Base-by-base conservation (phyloP, 2,888 invertebrate genomes). In the Epinotia brunnichana region DNA sequence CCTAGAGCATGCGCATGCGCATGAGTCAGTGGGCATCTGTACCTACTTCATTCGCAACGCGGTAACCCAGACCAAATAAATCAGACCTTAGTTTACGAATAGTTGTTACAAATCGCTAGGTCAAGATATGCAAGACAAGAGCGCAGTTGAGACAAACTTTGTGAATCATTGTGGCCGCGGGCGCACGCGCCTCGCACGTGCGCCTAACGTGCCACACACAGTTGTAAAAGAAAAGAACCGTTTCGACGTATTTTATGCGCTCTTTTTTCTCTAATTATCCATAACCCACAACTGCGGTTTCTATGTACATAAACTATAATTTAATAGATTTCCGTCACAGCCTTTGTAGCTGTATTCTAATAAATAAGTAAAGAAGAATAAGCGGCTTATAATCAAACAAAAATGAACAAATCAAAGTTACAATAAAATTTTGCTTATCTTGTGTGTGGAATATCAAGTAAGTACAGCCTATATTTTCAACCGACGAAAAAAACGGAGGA, bases 171-270 rank as follows among this genome's bases (percentile, higher is more conserved):
- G 44, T 44, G 21, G 39, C 19, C 10, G 44, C 53, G 19, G 19
- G 63, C 35, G 64, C 53, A 64, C 35, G 39, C 64, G 53, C n/a
- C 44, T 11, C 44, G 61, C 21, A 61, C 61, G 61, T 61, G 44
- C 9, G n/a, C n/a, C n/a, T n/a, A n/a, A n/a, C n/a, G n/a, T 4
- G 41, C 15, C 44, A 7, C 44, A 21, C 61, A 21, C 61, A 21
- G 21, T 17, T 57, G 56, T 57, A n/a, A 57, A 57, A 29, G 0
- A n/a, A 29, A 57, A 29, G n/a, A 44, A 44, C 44, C 44, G 56
- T 57, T 29, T 57, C 29, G 24, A 15, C 56, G 54, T 21, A 4
- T 9, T 21, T 2, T 13, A 10, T 5, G 1, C 13, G 15, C 41
- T 2, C 41, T 15, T 3, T 13, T 41, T 0, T 15, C 44, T 44